phyloP scores from a whole-genome alignment of 2,113 vertebrate species.

The Forbesichthys agassizii region DNA sequence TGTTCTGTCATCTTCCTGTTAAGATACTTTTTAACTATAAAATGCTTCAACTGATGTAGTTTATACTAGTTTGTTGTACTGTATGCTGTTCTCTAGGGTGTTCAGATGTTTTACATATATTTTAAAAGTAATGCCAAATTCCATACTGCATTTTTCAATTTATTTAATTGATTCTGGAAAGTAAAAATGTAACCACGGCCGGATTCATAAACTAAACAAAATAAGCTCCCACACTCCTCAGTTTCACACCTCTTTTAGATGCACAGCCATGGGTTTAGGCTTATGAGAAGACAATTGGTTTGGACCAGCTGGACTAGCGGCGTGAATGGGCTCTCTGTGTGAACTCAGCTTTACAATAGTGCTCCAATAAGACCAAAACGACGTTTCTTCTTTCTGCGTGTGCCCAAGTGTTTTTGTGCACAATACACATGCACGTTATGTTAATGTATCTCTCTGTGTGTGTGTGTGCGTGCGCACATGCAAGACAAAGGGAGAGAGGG shows the following conservation, averaged over 20 bases:
- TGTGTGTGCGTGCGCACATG: not conserved
- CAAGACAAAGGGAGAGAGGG: not conserved
- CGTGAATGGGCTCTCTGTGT: conserved; percentile 50
- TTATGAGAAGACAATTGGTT: conserved; percentile 23
- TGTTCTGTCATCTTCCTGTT: too few species aligned
- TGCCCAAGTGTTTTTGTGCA: not conserved
- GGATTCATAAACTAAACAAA: too few species aligned
- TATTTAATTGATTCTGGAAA: not conserved
- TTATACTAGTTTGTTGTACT: too few species aligned
- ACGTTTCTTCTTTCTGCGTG: conserved; percentile 40
- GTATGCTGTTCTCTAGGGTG: too few species aligned
- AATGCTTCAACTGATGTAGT: too few species aligned
- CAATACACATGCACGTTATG: not conserved
- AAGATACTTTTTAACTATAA: too few species aligned
- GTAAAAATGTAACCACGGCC: not conserved
- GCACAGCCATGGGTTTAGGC: not conserved
- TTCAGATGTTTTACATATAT: too few species aligned
- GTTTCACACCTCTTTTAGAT: not conserved
- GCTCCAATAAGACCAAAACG: conserved; percentile 61
- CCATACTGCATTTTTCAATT: too few species aligned
- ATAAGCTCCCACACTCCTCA: not conserved
- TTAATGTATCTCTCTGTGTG: conserved; percentile 18
- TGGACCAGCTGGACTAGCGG: conserved; percentile 13
- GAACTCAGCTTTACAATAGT: conserved; percentile 48
- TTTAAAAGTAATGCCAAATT: too few species aligned